These are phyloP conservation scores for Nicator chloris DNA, from an alignment of 2,113 vertebrate genomes.

Conservation along the genomic window DNA sequence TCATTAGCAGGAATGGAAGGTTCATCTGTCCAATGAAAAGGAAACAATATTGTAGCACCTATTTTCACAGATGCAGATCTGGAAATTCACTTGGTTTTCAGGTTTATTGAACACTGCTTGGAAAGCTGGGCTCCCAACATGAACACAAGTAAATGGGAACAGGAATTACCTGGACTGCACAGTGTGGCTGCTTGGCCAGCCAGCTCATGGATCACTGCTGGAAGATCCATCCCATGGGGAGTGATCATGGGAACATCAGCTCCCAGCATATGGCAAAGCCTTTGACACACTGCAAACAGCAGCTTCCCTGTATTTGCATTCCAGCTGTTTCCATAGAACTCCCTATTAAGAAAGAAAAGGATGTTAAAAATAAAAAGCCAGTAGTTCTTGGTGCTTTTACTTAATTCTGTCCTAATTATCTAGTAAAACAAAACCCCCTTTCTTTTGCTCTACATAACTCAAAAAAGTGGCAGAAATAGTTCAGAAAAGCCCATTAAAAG, in stretches of 20 bases:
- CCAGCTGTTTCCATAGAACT: conserved; percentile 82
- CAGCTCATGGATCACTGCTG: conserved; percentile 81
- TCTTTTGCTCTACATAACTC: neutral
- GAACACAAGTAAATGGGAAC: neutral
- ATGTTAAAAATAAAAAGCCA: neutral
- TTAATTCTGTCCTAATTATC: neutral
- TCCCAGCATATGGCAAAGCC: conserved; percentile 87
- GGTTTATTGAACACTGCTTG: neutral
- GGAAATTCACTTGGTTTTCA: neutral
- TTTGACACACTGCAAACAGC: conserved; percentile 82
- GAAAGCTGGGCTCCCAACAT: neutral
- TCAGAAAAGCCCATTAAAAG: neutral
- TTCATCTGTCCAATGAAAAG: neutral
- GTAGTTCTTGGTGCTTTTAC: neutral
- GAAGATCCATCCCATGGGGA: conserved; percentile 78
- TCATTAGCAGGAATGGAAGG: neutral
- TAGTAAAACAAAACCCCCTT: neutral
- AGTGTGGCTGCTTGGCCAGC: conserved; percentile 86
- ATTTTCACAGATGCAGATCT: neutral
- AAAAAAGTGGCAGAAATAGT: neutral
- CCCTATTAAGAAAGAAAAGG: conserved; percentile 53
- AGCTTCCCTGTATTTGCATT: conserved; percentile 78
- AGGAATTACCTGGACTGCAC: conserved; percentile 83
- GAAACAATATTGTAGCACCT: neutral
- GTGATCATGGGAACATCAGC: conserved; percentile 79